These are phyloP conservation scores for Takifugu ocellatus DNA, from an alignment of 2,797 vertebrate species.

Conservation along the genomic window DNA sequence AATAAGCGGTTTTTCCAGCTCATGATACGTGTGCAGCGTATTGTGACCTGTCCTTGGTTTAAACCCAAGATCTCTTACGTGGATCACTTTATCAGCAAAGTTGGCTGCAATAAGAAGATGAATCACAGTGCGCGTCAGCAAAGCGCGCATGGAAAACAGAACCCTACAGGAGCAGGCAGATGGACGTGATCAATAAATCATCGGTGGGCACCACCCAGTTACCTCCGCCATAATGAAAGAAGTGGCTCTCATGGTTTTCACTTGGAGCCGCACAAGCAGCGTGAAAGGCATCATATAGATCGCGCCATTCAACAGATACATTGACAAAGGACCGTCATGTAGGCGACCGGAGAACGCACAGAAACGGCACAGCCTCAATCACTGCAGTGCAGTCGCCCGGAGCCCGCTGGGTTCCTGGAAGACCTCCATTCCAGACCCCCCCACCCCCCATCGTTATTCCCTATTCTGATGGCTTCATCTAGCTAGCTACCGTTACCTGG, in stretches of 20 bases:
- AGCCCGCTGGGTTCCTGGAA: too few species aligned
- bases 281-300: too few species aligned
- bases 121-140: background rate
- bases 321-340: too few species aligned
- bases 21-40: too few species aligned
- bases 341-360: background rate
- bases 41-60: too few species aligned
- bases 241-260: background rate
- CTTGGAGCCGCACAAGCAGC: too few species aligned
- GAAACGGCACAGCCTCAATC: conserved; percentile 15
- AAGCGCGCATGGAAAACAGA: background rate
- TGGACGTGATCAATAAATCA: background rate
- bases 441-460: background rate
- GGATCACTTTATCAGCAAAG: too few species aligned
- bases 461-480: background rate
- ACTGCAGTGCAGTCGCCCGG: background rate
- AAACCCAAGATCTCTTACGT: too few species aligned
- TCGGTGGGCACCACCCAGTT: conserved; percentile 8
- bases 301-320: too few species aligned
- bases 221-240: conserved; percentile 21
- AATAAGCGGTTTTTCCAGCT: too few species aligned
- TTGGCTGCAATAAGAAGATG: too few species aligned
- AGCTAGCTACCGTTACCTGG: conserved; percentile 54
- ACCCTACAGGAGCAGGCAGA: background rate
- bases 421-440: background rate